Evolutionary conservation across 2,113 vertebrate species (phyloP).

Genomic region (Pangasianodon gigas): DNA sequence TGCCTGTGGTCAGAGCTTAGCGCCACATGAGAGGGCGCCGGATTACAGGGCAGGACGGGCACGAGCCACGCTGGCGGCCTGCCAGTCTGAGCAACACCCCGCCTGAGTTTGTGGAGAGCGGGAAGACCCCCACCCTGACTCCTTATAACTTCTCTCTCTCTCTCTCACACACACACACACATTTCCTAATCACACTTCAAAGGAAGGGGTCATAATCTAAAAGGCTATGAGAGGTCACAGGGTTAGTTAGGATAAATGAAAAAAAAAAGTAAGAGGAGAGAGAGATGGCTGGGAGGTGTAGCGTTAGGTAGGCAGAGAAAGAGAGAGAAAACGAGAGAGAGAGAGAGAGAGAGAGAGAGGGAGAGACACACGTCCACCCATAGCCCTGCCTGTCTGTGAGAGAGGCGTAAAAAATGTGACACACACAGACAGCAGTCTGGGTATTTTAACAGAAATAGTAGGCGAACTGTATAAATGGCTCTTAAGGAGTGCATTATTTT

Average conservation of each 20-base stretch:
- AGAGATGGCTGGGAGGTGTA: neutral
- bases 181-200: slow-evolving; percentile 38
- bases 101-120: slow-evolving; percentile 25
- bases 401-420: slow-evolving; percentile 27
- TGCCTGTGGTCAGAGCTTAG: slow-evolving; percentile 55
- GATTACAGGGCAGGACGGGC: slow-evolving; percentile 59
- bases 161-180: neutral
- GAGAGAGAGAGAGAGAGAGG: slow-evolving; percentile 4
- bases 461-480: slow-evolving; percentile 34
- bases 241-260: slow-evolving; percentile 3
- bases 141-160: slow-evolving; percentile 10
- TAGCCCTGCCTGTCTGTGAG: slow-evolving; percentile 45
- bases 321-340: neutral
- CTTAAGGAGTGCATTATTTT: slow-evolving; percentile 5
- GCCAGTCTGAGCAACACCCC: slow-evolving; percentile 48
- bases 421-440: slow-evolving; percentile 45
- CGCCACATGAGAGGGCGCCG: slow-evolving; percentile 41
- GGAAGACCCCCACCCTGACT: slow-evolving; percentile 39
- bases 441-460: slow-evolving; percentile 34
- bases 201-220: neutral
- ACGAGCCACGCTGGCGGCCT: slow-evolving; percentile 48
- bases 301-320: slow-evolving; percentile 5
- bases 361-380: slow-evolving; percentile 36
- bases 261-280: neutral
- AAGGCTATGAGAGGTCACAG: neutral